phyloP scores from a whole-genome alignment of 1,140 invertebrate genomes.

The Aphidius ervi region DNA sequence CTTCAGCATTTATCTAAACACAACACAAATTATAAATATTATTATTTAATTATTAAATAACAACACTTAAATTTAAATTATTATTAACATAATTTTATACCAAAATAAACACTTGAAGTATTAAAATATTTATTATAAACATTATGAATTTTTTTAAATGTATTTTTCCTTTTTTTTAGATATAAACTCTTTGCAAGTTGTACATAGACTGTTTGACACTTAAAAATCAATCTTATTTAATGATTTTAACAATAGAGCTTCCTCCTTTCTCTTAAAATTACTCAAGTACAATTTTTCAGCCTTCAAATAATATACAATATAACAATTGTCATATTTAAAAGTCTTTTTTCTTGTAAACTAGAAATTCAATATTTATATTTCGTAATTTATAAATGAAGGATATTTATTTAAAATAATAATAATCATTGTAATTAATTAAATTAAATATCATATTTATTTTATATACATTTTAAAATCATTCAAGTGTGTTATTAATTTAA shows the following conservation, averaged over 20 bases:
- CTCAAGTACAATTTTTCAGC: neutral
- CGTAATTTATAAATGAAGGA: neutral
- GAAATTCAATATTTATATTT: neutral
- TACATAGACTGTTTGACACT: too few species aligned
- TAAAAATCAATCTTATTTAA: neutral
- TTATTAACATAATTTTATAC: too few species aligned
- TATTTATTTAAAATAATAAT: neutral
- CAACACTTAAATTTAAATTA: too few species aligned
- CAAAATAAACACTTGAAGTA: too few species aligned
- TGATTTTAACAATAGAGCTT: constrained; percentile 1
- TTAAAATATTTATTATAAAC: too few species aligned
- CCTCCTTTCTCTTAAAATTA: constrained; percentile 20
- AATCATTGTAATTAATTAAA: neutral
- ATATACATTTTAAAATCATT: neutral
- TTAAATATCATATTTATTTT: neutral
- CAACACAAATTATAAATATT: too few species aligned
- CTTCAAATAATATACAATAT: neutral
- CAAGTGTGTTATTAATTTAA: constrained; percentile 41
- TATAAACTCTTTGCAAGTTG: too few species aligned
- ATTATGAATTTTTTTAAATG: neutral
- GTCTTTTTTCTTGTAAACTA: neutral
- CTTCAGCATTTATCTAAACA: too few species aligned
- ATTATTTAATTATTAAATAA: too few species aligned
- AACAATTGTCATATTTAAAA: neutral
- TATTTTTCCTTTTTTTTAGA: neutral